Evolutionary conservation across 37 sponge, comb jelly and placozoan species (phyloP), one percentile per base, ranked within the genome.

Genomic region (Mnemiopsis leidyi): DNA sequence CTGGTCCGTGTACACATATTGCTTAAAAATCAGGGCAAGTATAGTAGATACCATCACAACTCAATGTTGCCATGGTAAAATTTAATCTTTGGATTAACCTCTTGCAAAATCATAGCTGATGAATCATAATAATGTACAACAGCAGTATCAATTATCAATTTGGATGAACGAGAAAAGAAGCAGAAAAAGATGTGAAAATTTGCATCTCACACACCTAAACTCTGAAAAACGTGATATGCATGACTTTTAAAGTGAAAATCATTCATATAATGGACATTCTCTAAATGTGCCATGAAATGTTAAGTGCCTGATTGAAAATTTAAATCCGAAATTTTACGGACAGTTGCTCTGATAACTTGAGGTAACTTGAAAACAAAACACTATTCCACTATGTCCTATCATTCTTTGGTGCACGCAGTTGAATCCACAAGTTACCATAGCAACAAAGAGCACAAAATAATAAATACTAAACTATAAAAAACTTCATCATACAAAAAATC

Each of bases 401-500:
- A n/a, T n/a, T n/a, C n/a, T n/a, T n/a, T n/a, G n/a, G n/a, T n/a
- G n/a, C n/a, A n/a, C n/a, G n/a, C n/a, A n/a, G n/a, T n/a, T n/a
- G n/a, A n/a, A 71, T 23, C 2, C 73, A 69, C 24, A 69, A 31
- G 79, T 34, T 77, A 77, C 79, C 36, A 77, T 77, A 77, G 32
- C 36, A 77, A 77, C 79, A 77, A 31, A 31, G 79, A 77, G 73
- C 24, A 32, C 26, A 77, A 26, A 77, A 32, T 32, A 34, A 77
- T 77, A 77, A 77, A 77, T 77, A 77, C 79, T 77, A 31, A 13
- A 77, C 26, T 77, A 77, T 77, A 77, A 77, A 77, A 77, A 16
- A 77, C 79, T 77, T 77, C 79, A 34, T 77, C 33, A 77, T 77
- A 77, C 79, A 77, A 77, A 77, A 77, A 77, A 32, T 77, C 32